These are phyloP conservation scores for Tachina lurida DNA, from an alignment of 2,888 invertebrate genomes.

Conservation along the genomic window DNA sequence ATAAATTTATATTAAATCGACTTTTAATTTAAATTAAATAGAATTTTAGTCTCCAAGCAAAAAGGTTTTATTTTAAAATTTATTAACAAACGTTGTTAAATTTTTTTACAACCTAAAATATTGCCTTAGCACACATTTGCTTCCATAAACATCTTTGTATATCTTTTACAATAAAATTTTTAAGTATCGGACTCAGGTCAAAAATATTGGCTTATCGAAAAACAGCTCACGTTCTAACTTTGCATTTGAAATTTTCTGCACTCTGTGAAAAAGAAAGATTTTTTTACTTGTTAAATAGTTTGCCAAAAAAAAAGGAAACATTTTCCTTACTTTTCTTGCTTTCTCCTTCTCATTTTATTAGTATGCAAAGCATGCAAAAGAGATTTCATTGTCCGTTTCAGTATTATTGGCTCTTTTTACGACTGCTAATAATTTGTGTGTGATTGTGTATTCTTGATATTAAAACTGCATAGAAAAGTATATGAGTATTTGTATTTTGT, in stretches of 20 bases:
- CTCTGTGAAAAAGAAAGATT: not conserved
- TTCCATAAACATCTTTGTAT: not conserved
- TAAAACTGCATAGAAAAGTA: not conserved
- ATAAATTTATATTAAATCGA: too few species aligned
- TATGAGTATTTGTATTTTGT: slow-evolving; percentile 36
- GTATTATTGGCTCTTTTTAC: slow-evolving; percentile 61
- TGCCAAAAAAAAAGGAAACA: slow-evolving; percentile 34
- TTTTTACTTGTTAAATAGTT: slow-evolving; percentile 17
- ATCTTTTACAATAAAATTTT: not conserved
- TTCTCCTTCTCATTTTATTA: slow-evolving; percentile 19
- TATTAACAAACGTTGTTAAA: too few species aligned
- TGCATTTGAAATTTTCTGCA: not conserved
- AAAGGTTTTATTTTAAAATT: too few species aligned
- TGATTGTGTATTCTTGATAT: slow-evolving; percentile 11
- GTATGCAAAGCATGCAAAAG: slow-evolving; percentile 60
- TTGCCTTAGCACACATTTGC: not conserved
- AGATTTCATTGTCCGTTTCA: slow-evolving; percentile 57
- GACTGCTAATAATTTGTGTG: slow-evolving; percentile 46
- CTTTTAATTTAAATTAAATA: too few species aligned
- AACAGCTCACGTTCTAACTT: not conserved
- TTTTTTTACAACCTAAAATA: not conserved
- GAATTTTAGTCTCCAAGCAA: too few species aligned
- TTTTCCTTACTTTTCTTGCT: not conserved
- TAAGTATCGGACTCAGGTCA: not conserved
- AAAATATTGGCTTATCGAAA: not conserved